Percentiles rank a stretch among this genome's conserved stretches.
These are phyloP conservation scores for Xerus inauris DNA, from an alignment of 2,113 vertebrate genomes.

Conservation along the genomic window DNA sequence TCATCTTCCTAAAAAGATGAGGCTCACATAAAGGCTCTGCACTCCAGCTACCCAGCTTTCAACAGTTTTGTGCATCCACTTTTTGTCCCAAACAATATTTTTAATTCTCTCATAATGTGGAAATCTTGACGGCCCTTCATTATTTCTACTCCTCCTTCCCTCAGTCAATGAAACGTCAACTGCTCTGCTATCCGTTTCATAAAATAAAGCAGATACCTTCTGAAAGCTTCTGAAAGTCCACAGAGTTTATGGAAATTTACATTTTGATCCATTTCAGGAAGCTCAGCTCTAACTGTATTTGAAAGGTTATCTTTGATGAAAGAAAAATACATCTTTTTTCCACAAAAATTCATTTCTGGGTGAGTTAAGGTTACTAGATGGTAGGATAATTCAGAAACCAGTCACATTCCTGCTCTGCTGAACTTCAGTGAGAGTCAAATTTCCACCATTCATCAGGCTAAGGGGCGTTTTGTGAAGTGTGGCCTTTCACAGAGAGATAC, in stretches of 20 bases:
- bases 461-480: background rate
- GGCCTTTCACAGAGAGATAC: background rate
- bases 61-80: background rate
- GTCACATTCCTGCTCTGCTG: background rate
- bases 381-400: background rate
- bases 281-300: slow-evolving; percentile 42
- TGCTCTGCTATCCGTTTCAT: background rate
- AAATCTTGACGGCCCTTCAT: slow-evolving; percentile 22
- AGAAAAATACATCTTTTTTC: slow-evolving; percentile 27
- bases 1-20: background rate
- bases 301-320: slow-evolving; percentile 61
- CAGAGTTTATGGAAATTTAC: slow-evolving; percentile 50
- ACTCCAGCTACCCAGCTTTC: background rate
- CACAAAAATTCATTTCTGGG: slow-evolving; percentile 5
- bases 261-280: slow-evolving; percentile 55
- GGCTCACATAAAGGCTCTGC: background rate
- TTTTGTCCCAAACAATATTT: slow-evolving; percentile 45
- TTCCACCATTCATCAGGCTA: background rate
- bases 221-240: slow-evolving; percentile 42
- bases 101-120: slow-evolving; percentile 6
- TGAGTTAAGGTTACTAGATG: background rate
- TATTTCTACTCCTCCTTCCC: background rate
- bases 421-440: background rate
- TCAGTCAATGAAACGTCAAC: slow-evolving; percentile 9
- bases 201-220: slow-evolving; percentile 62